Percentiles rank a stretch among this genome's conserved stretches.
Conservation (phyloP, 92 coral and sea anemone genomes). For the Diadumene lineata region DNA sequence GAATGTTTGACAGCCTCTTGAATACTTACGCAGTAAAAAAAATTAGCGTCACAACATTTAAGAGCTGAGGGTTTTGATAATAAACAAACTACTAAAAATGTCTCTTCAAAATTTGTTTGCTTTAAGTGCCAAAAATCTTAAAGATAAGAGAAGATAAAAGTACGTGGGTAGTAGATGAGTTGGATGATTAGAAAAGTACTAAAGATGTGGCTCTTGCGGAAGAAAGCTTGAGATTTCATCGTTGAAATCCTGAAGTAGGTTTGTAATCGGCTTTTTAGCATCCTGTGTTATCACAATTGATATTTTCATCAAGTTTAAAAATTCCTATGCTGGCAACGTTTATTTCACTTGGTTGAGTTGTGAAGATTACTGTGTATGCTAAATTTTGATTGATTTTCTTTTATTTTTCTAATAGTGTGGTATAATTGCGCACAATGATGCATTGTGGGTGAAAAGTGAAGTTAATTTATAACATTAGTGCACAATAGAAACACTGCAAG, state of each 20-base stretch:
- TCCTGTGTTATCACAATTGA: too few species aligned
- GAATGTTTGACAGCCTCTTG: not conserved
- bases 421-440: too few species aligned
- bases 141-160: slow-evolving; percentile 4
- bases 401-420: too few species aligned
- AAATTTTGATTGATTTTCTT: too few species aligned
- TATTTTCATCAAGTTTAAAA: too few species aligned
- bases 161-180: not conserved
- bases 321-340: too few species aligned
- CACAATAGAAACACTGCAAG: too few species aligned
- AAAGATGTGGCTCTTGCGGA: not conserved
- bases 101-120: not conserved
- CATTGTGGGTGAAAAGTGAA: too few species aligned
- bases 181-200: not conserved
- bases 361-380: too few species aligned
- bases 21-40: not conserved
- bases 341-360: too few species aligned
- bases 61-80: not conserved
- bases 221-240: not conserved
- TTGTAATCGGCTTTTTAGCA: not conserved
- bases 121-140: not conserved
- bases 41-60: not conserved
- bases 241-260: slow-evolving; percentile 1
- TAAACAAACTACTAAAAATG: slow-evolving; percentile 2
- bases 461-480: too few species aligned